Base-by-base conservation (phyloP, 1,140 invertebrate species). In the Diabrotica undecimpunctata region DNA sequence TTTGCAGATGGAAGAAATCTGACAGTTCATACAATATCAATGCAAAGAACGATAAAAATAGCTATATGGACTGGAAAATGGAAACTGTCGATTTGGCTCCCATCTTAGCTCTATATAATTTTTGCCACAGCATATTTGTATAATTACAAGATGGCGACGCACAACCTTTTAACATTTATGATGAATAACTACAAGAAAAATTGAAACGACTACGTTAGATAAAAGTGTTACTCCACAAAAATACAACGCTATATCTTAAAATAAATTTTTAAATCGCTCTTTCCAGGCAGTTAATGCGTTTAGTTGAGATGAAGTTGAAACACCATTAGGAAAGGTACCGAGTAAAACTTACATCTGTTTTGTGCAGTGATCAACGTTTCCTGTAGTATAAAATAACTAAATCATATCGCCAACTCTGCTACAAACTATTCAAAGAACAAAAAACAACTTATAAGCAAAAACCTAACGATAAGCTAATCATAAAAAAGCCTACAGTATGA, bases 91-190 rank as follows among this genome's bases (percentile, higher is more conserved):
- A 66, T 58, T 36, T 35, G 51, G 12, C 39, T 56, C 39, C 55
- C 58, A 38, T 54, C 63, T 54, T 35, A 60, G 62, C 50, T 55
- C 59, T 63, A 64, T 61, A 58, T 68, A 62, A 68, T 62, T 62
- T 64, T 61, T 68, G 64, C 66, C n/a, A 37, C 57, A 68, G 59
- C 50, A 66, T 62, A 54, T 54, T 59, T 61, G 55, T 67, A 39
- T 67, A 65, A 70, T 72, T 72, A 69, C 66, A 65, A 72, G 69
- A 65, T 70, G 73, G 72, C 72, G 72, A 73, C 66, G 73, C 73
- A 75, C 73, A 75, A 75, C 73, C 73, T 72, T 74, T 70, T 66
- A 68, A 74, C 68, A 73, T 72, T 8, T 46, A 46, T 46, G n/a
- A 46, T 46, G 41, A 46, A 46, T 10, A 0, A 46, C 41, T 46